A percentile compares a stretch with the other conserved stretches of the same genome.
phyloP scores from a whole-genome alignment of 2,113 vertebrate genomes.

The Xiphophorus couchianus region DNA sequence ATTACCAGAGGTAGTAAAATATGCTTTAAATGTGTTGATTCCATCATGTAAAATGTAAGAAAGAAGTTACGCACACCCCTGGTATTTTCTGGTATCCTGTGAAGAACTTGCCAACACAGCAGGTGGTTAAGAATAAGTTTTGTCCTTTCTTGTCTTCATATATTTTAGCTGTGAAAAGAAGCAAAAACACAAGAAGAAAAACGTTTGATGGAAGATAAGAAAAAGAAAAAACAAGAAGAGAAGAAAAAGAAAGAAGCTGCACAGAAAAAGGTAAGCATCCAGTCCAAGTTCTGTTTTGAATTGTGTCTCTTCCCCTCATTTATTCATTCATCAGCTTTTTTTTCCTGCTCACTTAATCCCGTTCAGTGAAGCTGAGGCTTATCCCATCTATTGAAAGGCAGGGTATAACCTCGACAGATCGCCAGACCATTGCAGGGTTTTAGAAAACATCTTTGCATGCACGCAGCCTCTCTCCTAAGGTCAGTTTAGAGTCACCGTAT shows the following conservation, averaged over 20 bases:
- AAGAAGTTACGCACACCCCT: no score
- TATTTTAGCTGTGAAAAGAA: conserved; percentile 86
- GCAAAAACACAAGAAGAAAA: conserved; percentile 89
- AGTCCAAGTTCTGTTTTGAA: not conserved
- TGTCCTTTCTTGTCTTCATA: conserved; percentile 5
- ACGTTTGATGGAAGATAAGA: conserved; percentile 99
- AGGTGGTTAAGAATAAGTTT: conserved; percentile 1
- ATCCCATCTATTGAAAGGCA: not conserved
- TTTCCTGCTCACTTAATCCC: not conserved
- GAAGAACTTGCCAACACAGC: not conserved
- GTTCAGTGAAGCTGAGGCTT: not conserved
- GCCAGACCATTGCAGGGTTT: not conserved
- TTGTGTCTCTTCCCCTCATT: not conserved
- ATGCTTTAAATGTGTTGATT: no score
- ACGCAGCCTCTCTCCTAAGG: not conserved
- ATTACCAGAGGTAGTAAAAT: no score
- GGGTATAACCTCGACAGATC: not conserved
- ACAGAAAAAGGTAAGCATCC: conserved; percentile 90
- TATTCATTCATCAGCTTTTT: not conserved
- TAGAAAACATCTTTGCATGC: not conserved
- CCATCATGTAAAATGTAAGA: no score
- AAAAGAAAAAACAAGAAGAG: conserved; percentile 99
- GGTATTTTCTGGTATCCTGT: not conserved
- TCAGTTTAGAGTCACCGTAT: not conserved
- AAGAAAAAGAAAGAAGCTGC: conserved; percentile 99